These are phyloP conservation scores for Pseudochirops corinnae DNA, from an alignment of 2,797 vertebrate genomes.

Conservation along the genomic window DNA sequence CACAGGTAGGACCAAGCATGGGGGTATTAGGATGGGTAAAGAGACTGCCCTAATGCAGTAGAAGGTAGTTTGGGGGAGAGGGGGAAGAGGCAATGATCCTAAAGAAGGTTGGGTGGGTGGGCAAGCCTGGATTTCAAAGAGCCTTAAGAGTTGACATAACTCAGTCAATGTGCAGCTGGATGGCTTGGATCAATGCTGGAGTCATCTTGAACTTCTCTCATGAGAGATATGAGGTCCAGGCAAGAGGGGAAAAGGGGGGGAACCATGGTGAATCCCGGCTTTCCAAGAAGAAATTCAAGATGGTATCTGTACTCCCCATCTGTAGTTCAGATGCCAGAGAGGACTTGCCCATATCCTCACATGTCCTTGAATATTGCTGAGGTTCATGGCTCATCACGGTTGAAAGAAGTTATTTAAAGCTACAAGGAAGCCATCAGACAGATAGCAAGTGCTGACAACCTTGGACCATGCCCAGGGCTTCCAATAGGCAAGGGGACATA, in stretches of 20 bases:
- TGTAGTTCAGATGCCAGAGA: slow-evolving; percentile 7
- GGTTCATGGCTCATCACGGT: background rate
- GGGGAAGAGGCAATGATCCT: background rate
- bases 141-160: background rate
- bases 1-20: background rate
- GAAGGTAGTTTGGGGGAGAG: background rate
- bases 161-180: background rate
- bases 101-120: background rate
- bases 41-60: background rate
- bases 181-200: background rate
- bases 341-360: background rate
- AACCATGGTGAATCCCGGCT: background rate
- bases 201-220: fast-evolving
- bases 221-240: background rate
- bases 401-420: slow-evolving; percentile 9
- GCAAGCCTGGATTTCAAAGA: slow-evolving; percentile 15
- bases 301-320: slow-evolving; percentile 9
- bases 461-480: background rate
- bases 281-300: slow-evolving; percentile 38
- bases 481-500: background rate
- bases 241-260: background rate
- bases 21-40: background rate
- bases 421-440: background rate
- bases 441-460: background rate
- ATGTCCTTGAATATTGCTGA: background rate